These are phyloP conservation scores for Sebastes minor DNA, from an alignment of 2,797 vertebrate species.

Conservation along the genomic window DNA sequence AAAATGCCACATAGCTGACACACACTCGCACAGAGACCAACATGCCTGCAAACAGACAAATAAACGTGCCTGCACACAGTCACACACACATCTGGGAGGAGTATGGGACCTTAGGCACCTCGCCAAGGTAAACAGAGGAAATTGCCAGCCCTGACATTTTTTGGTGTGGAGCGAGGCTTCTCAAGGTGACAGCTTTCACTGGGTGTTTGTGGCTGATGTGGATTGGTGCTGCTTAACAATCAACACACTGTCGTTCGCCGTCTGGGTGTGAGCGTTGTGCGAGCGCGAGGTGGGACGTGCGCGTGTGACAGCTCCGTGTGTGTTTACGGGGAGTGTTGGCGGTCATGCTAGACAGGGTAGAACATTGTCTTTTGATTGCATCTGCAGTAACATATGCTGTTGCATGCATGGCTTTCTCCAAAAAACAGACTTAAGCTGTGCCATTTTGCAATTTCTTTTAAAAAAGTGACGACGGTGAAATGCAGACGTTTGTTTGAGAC, in stretches of 20 bases:
- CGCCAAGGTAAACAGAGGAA: conserved; percentile 66
- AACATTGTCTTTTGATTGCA: background rate
- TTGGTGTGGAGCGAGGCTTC: conserved; percentile 43
- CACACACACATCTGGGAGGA: conserved; percentile 53
- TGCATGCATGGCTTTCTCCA: background rate
- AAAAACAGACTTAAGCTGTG: background rate
- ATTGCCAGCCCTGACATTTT: conserved; percentile 63
- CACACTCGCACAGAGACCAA: conserved; percentile 1
- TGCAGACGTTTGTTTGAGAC: background rate
- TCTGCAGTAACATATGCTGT: background rate
- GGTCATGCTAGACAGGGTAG: background rate
- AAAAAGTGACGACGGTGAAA: background rate
- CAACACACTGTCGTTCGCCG: conserved; percentile 39
- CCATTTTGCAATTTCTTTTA: background rate
- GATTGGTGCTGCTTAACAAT: conserved; percentile 42
- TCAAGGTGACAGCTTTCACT: conserved; percentile 69
- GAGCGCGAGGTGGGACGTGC: background rate
- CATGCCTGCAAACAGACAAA: conserved; percentile 55
- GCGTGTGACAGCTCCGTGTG: background rate
- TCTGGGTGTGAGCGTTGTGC: background rate
- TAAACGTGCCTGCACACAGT: conserved; percentile 29
- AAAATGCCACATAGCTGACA: conserved; percentile 22
- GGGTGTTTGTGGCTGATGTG: conserved; percentile 44
- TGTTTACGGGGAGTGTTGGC: background rate
- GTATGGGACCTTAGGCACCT: conserved; percentile 47